Base-by-base conservation (phyloP, 1,140 invertebrate genomes). In the Grapholita molesta region DNA sequence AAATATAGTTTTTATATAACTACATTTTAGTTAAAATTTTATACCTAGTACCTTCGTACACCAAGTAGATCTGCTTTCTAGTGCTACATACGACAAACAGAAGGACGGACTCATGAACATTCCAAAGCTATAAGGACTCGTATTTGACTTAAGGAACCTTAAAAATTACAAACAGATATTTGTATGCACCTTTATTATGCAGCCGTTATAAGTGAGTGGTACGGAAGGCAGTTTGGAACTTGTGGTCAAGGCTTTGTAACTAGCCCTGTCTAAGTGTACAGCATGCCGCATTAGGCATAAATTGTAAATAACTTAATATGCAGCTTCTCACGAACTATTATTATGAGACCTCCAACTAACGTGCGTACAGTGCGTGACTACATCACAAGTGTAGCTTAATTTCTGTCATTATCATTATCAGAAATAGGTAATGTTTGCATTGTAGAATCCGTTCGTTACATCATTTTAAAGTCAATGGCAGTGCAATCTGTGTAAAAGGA, bases 281-380 rank as follows among this genome's bases (percentile, higher is more conserved):
- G 64, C 15, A 25, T 35, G 33, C 33, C 15, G 64, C 21, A 66
- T 35, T 66, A 15, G 18, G 42, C 42, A 66, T 48, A 35, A 35
- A 42, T 42, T 24, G 42, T 42, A 25, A 35, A 66, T n/a, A 18
- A 48, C 15, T 48, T 12, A 35, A 35, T 65, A 65, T 66, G 64
- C 42, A 48, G 64, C 42, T 66, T 66, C 64, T 42, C 64, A 48
- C 18, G 42, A 35, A 66, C 33, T 24, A 6, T 66, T 18, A 66
- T 66, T 66, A 42, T 18, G 25, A n/a, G 55, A 61, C 55, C 55
- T 61, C 55, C 11, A 30, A 3, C 25, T 28, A 57, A 11, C 11
- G 53, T 38, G 35, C 18, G 42, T 48, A 21, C 42, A 48, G 42
- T 48, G 6, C 15, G 7, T 48, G n/a, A 3, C 11, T 38, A 15